Percentiles rank a stretch among this genome's conserved stretches.
Conservation (phyloP, 2,113 vertebrate species). For the Podiceps cristatus region DNA sequence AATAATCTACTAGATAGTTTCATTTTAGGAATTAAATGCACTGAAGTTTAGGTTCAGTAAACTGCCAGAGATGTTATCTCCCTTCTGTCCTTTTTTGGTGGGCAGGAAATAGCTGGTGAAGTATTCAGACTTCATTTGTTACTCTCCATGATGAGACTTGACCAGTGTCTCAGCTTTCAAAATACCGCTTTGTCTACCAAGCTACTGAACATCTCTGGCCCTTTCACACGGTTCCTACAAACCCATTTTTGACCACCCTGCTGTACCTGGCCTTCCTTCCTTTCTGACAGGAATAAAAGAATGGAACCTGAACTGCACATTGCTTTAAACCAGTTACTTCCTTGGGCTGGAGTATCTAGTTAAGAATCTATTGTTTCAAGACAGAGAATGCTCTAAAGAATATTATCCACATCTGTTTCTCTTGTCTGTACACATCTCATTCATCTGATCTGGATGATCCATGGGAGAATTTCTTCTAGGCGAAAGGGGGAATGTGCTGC, state of each 20-base stretch:
- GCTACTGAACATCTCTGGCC: not conserved
- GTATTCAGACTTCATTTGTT: not conserved
- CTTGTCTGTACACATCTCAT: not conserved
- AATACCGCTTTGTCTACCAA: not conserved
- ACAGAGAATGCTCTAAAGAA: not conserved
- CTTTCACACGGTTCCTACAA: not conserved
- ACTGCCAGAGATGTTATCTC: not conserved
- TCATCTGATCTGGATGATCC: not conserved
- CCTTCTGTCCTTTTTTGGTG: not conserved
- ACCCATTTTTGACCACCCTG: not conserved
- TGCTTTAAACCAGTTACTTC: conserved; percentile 10
- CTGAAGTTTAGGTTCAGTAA: not conserved
- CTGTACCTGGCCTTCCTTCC: not conserved
- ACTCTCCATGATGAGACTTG: not conserved
- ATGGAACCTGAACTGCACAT: not conserved
- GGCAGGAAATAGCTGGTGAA: not conserved
- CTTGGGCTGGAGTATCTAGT: not conserved
- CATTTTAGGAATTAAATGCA: not conserved
- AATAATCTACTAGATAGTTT: not conserved
- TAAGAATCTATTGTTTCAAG: not conserved
- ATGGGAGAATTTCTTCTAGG: not conserved
- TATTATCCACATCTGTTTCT: not conserved
- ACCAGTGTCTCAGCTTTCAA: not conserved
- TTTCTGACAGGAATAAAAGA: not conserved
- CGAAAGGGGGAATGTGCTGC: rapidly evolving